Base-by-base conservation (phyloP, 2,113 vertebrate species). In the Brachirus orientalis region DNA sequence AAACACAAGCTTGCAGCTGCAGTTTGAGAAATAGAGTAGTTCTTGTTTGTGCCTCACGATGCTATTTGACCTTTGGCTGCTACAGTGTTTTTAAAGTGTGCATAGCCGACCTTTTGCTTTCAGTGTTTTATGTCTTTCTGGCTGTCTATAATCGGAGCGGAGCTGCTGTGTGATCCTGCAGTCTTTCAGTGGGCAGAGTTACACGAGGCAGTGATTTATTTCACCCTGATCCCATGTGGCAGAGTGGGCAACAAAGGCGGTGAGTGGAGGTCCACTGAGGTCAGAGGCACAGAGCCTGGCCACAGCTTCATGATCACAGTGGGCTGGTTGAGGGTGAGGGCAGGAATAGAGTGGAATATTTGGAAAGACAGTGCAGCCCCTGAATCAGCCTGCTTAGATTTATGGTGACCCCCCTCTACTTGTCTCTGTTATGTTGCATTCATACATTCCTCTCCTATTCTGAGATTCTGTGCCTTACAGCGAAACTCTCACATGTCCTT, bases 191-290 rank as follows among this genome's bases (percentile, higher is more conserved):
- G 66, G 70, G 59, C 51, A 63, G 47, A n/a, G 69, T 67, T 50
- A 68, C 35, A 64, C 28, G 63, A 38, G 59, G 57, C 66, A 62
- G 53, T 68, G 67, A 88, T 86, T 80, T 89, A 84, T 69, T 77
- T 57, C 44, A 44, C 46, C 40, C 43, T 62, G 58, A 53, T 69
- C 56, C 69, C 56, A 63, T 78, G 67, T 76, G 72, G 55, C 60
- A 8, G 66, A 69, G 81, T 84, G 69, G 75, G 80, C 73, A 72
- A 86, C 81, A 89, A 82, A 82, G 55, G 43, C 28, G 55, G 10
- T 69, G 63, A 35, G 20, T 74, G 62, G 54, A 54, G 64, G 55
- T 19, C 28, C 71, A 61, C 16, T 22, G 43, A 48, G 84, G 84
- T 88, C 82, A 86, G 69, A 20, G 45, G 68, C 37, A 67, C 20